Base-by-base conservation (phyloP, 2,888 invertebrate species). In the Nudaria mundana region DNA sequence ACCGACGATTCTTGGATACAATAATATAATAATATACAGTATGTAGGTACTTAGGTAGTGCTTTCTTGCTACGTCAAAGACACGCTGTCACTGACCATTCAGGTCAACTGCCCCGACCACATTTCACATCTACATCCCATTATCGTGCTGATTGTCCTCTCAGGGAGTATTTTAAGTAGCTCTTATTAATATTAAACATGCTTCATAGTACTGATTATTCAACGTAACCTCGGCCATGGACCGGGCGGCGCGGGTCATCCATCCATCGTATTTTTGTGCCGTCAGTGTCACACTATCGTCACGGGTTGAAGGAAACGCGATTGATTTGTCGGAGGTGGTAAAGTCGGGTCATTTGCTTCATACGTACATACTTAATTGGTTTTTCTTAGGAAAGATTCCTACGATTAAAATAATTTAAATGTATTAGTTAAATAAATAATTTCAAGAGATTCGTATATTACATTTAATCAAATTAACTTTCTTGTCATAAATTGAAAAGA, bases 221-320 rank as follows among this genome's bases (percentile, higher is more conserved):
- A 85, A 70, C 60, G 71, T 62, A 71, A 71, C 76, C 71, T 70
- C 82, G 83, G 78, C 70, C 77, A 71, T 76, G 76, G 81, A 78
- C 76, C 81, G 83, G 81, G n/a, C n/a, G n/a, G n/a, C n/a, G n/a
- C n/a, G n/a, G n/a, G n/a, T n/a, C n/a, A n/a, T n/a, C 76, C 80
- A 78, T 67, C 67, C 70, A 66, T 58, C 66, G 63, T 52, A 44
- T 51, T n/a, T n/a, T n/a, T n/a, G n/a, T n/a, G n/a, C n/a, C n/a
- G n/a, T n/a, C n/a, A n/a, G n/a, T n/a, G n/a, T n/a, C 33, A 16
- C 45, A 29, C 11, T 38, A 23, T 22, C 18, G 33, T 22, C 39
- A n/a, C n/a, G n/a, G n/a, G n/a, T n/a, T n/a, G n/a, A n/a, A n/a
- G n/a, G n/a, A n/a, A n/a, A n/a, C n/a, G n/a, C n/a, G n/a, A n/a